These are phyloP conservation scores for Pseudopleuronectes americanus DNA, from an alignment of 2,797 vertebrate genomes.

Conservation along the genomic window DNA sequence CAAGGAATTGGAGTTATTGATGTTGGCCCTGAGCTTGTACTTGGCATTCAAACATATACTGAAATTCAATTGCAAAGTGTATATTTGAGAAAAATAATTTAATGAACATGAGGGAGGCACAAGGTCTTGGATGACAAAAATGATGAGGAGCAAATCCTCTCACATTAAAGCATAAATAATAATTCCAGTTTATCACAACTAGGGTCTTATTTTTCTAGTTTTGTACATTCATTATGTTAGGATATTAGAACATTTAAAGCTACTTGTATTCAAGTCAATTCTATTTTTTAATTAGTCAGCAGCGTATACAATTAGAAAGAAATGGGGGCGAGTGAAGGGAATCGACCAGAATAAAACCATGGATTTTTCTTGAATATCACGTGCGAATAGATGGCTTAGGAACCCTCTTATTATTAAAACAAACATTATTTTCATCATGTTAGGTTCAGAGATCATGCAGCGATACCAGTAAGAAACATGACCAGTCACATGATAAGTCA, in stretches of 20 bases:
- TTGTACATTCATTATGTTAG: neutral
- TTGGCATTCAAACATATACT: slow-evolving; percentile 51
- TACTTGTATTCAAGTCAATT: too few relatives aligned
- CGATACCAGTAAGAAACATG: too few relatives aligned
- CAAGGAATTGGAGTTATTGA: slow-evolving; percentile 50
- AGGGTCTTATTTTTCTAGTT: neutral
- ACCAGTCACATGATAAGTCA: too few relatives aligned
- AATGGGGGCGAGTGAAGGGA: too few relatives aligned
- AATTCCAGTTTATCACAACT: neutral
- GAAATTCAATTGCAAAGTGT: slow-evolving; percentile 32
- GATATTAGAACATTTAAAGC: neutral
- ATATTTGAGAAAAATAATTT: slow-evolving; percentile 27
- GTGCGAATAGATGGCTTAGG: too few relatives aligned
- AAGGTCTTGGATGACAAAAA: slow-evolving; percentile 11
- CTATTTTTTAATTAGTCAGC: too few relatives aligned
- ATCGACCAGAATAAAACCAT: too few relatives aligned
- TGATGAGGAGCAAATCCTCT: neutral
- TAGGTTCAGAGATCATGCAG: too few relatives aligned
- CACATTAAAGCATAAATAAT: neutral
- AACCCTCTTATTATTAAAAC: too few relatives aligned
- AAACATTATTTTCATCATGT: too few relatives aligned
- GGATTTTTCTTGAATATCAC: too few relatives aligned
- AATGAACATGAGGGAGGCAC: slow-evolving; percentile 10
- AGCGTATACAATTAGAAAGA: too few relatives aligned
- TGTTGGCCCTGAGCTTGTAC: slow-evolving; percentile 50